phyloP scores from a whole-genome alignment of 2,797 vertebrate genomes.

The Lerista edwardsae region DNA sequence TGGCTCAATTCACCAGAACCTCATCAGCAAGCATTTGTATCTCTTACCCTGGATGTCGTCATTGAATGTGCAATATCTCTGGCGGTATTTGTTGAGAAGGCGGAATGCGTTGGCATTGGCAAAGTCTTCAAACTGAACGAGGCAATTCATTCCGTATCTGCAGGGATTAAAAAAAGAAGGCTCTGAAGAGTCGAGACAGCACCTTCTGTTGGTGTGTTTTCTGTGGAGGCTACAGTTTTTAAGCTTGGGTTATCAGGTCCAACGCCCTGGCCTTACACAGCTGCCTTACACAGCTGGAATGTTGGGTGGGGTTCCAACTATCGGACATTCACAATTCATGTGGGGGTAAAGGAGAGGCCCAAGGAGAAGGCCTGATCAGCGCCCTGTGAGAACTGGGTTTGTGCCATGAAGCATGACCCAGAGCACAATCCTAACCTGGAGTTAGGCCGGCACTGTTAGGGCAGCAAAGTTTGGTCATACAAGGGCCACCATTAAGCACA shows the following conservation, averaged over 20 bases:
- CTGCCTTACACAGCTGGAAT: no score
- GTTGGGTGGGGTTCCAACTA: no score
- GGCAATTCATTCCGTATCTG: slow-evolving; percentile 96
- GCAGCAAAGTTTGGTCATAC: no score
- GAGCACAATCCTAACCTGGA: no score
- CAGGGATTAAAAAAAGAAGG: slow-evolving; percentile 32
- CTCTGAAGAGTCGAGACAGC: background rate
- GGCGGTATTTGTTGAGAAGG: slow-evolving; percentile 94
- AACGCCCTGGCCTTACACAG: no score
- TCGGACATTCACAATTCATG: background rate
- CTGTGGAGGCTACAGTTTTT: background rate
- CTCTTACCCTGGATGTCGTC: slow-evolving; percentile 95
- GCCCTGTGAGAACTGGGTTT: no score
- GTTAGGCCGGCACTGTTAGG: no score
- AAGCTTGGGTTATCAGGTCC: no score
- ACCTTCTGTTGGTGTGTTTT: background rate
- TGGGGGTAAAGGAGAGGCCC: background rate
- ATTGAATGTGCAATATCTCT: slow-evolving; percentile 94
- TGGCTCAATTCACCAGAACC: background rate
- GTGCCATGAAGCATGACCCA: no score
- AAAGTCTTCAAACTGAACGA: slow-evolving; percentile 99
- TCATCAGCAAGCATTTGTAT: background rate
- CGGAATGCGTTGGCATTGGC: slow-evolving; percentile 96
- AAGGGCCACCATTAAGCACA: no score
- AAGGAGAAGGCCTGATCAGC: no score